A percentile compares a stretch with the other conserved stretches of the same genome.
Conservation (phyloP, 2,113 vertebrate species). For the Pseudois nayaur region DNA sequence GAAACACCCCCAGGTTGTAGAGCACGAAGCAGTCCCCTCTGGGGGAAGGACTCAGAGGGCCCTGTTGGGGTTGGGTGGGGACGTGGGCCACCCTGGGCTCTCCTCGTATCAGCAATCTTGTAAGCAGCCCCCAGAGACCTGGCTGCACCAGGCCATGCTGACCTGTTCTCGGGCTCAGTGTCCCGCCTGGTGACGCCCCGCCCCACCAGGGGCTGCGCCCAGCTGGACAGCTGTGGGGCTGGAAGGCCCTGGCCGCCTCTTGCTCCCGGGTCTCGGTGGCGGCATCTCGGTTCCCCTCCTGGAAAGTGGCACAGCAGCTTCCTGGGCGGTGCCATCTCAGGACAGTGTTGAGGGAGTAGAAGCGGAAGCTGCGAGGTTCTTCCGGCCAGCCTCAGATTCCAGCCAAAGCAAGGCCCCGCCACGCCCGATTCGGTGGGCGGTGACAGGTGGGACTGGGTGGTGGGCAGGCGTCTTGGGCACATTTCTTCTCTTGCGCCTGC, state of each 20-base stretch:
- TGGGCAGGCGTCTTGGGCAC: neutral
- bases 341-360: neutral
- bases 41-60: neutral
- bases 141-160: fast-evolving
- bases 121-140: neutral
- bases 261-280: neutral
- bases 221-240: neutral
- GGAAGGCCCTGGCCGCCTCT: neutral
- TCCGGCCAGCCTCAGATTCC: neutral
- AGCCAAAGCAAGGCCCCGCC: neutral
- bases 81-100: neutral
- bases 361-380: neutral
- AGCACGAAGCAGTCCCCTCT: fast-evolving
- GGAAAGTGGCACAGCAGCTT: neutral
- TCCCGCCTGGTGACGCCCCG: fast-evolving
- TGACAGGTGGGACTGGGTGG: no score
- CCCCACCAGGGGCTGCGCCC: neutral
- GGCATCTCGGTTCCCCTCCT: neutral
- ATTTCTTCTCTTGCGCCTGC: neutral
- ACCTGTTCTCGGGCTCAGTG: fast-evolving
- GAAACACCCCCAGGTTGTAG: fast-evolving
- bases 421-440: fast-evolving
- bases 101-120: no score
- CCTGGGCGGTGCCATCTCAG: neutral
- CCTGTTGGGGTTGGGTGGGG: neutral